phyloP scores from a whole-genome alignment of 2,888 invertebrate genomes.

The Syrphus vitripennis region DNA sequence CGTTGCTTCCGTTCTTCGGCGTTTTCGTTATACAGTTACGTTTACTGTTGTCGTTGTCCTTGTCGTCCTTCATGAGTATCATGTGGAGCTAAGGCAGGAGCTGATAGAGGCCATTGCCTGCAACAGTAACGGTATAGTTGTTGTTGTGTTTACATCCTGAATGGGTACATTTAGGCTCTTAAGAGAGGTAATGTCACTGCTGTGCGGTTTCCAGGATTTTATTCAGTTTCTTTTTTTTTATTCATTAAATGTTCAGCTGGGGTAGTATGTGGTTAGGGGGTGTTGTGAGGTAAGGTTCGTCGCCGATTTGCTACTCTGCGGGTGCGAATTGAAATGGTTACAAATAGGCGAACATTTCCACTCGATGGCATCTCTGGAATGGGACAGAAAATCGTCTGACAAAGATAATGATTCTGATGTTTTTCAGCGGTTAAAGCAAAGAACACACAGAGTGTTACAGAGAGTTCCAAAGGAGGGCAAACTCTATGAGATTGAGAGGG shows the following conservation, averaged over 20 bases:
- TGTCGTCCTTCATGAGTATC: slow-evolving; percentile 36
- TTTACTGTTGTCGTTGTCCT: background rate
- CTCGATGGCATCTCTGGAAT: slow-evolving; percentile 41
- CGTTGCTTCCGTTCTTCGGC: slow-evolving; percentile 49
- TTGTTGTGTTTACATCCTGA: slow-evolving; percentile 39
- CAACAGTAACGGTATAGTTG: slow-evolving; percentile 34
- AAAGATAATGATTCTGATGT: slow-evolving; percentile 64
- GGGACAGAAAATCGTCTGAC: slow-evolving; percentile 44
- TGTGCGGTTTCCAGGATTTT: slow-evolving; percentile 55
- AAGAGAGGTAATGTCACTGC: slow-evolving; percentile 70
- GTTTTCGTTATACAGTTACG: slow-evolving; percentile 1
- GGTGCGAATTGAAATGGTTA: slow-evolving; percentile 67
- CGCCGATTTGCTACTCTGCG: slow-evolving; percentile 52
- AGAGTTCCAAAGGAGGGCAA: background rate
- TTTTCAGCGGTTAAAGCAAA: slow-evolving; percentile 55
- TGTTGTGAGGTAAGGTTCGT: background rate
- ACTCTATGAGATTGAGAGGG: slow-evolving; percentile 43
- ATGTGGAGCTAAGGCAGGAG: background rate
- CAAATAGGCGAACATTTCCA: slow-evolving; percentile 67
- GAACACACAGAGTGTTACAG: slow-evolving; percentile 11
- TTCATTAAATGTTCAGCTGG: slow-evolving; percentile 38
- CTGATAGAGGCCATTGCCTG: slow-evolving; percentile 52
- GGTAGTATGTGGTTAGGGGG: background rate
- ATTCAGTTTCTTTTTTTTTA: background rate
- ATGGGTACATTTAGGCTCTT: slow-evolving; percentile 69